phyloP scores from a whole-genome alignment of 2,113 vertebrate species.

The Atractosteus spatula region DNA sequence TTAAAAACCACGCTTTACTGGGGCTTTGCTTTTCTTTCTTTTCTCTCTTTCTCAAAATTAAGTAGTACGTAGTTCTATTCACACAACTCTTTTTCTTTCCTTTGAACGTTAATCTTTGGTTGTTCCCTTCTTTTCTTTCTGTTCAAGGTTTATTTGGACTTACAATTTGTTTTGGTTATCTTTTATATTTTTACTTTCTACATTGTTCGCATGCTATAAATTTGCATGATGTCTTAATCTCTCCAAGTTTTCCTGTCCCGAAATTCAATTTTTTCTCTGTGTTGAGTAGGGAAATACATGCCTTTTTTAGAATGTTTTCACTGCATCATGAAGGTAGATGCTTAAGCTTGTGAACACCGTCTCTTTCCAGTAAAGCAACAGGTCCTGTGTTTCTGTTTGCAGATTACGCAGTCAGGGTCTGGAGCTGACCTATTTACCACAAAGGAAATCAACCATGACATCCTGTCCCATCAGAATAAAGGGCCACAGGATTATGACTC shows the following conservation, averaged over 20 bases:
- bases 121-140: conserved; percentile 49
- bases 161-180: conserved; percentile 49
- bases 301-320: conserved; percentile 64
- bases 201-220: conserved; percentile 69
- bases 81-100: conserved; percentile 47
- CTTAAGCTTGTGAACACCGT: conserved; percentile 16
- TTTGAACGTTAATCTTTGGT: conserved; percentile 41
- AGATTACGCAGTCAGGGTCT: conserved; percentile 79
- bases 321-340: conserved; percentile 78
- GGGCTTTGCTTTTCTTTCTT: conserved; percentile 65
- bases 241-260: conserved; percentile 56
- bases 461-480: conserved; percentile 61
- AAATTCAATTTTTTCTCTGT: conserved; percentile 50
- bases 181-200: conserved; percentile 55
- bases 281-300: conserved; percentile 59
- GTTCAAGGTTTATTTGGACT: conserved; percentile 34
- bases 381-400: conserved; percentile 77
- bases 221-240: conserved; percentile 72
- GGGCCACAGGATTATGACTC: conserved; percentile 89
- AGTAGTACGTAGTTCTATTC: conserved; percentile 61
- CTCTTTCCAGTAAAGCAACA: conserved; percentile 43
- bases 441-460: conserved; percentile 65
- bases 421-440: conserved; percentile 73
- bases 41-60: conserved; percentile 55
- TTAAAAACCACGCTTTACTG: conserved; percentile 56